These are phyloP conservation scores for Accipiter virgatus DNA, from an alignment of 2,113 vertebrate species.

Conservation along the genomic window DNA sequence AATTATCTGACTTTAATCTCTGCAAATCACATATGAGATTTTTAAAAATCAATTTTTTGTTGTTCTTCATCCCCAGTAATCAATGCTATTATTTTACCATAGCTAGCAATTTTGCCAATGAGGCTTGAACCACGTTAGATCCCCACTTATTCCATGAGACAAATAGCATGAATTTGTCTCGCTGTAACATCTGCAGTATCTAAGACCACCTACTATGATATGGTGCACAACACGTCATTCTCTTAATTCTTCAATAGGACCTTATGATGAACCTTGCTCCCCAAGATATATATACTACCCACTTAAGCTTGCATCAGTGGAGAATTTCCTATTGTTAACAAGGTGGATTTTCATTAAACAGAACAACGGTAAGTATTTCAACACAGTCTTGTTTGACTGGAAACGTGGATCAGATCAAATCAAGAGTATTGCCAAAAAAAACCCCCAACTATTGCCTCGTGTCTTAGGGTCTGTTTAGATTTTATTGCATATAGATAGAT, in stretches of 20 bases:
- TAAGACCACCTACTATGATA: neutral
- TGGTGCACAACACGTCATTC: neutral
- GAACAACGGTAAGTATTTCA: fast-evolving
- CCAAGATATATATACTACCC: fast-evolving
- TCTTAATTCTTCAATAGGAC: neutral
- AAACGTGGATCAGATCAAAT: neutral
- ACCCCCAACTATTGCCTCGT: fast-evolving
- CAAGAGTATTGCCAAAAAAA: neutral
- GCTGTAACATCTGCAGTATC: neutral
- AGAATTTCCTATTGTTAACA: neutral
- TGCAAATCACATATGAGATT: neutral
- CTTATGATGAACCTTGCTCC: neutral
- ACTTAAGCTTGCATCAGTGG: neutral
- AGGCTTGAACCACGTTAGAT: neutral
- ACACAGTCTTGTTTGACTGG: neutral
- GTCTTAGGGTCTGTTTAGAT: neutral
- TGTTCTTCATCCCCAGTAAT: neutral
- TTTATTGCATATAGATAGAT: neutral
- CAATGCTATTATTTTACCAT: neutral
- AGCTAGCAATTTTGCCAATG: neutral
- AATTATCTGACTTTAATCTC: neutral
- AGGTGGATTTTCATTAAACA: neutral
- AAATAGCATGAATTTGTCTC: neutral
- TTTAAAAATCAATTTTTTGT: neutral
- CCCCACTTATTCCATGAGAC: neutral